Percentiles rank a stretch among this genome's conserved stretches.
These are phyloP conservation scores for Tupaia chinensis DNA, from an alignment of 2,113 vertebrate genomes.

Conservation along the genomic window DNA sequence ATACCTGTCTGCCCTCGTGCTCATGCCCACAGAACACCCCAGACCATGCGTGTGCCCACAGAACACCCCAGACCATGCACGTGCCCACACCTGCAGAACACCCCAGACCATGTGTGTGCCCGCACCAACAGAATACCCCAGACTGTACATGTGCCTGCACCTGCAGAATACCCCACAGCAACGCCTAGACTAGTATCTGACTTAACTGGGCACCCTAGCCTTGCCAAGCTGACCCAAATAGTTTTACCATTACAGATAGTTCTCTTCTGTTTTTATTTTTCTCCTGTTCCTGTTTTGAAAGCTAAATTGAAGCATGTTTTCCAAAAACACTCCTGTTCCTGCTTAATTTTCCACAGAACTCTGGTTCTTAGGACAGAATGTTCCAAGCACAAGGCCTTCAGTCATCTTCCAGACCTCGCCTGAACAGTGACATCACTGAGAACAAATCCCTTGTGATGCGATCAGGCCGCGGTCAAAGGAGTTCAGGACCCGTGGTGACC, in stretches of 20 bases:
- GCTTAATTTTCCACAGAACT: not conserved
- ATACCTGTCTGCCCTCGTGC: too few species aligned
- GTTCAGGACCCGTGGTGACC: not conserved
- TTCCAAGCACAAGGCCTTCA: not conserved
- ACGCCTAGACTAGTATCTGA: not conserved
- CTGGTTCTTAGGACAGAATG: not conserved
- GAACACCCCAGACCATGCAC: too few species aligned
- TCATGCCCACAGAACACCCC: too few species aligned
- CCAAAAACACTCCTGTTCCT: not conserved
- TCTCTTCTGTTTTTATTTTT: not conserved
- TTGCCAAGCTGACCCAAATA: not conserved
- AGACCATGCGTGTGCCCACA: too few species aligned
- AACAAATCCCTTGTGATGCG: not conserved
- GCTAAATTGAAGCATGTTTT: constrained; percentile 2
- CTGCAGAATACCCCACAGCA: too few species aligned
- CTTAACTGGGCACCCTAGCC: not conserved
- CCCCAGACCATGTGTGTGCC: too few species aligned
- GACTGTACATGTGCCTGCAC: too few species aligned
- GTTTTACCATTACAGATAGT: not conserved
- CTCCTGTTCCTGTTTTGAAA: not conserved
- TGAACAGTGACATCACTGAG: not conserved
- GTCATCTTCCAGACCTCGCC: not conserved
- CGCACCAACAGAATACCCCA: too few species aligned
- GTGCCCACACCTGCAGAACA: too few species aligned
- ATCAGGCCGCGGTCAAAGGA: not conserved